A percentile compares a stretch with the other conserved stretches of the same genome.
These are phyloP conservation scores for Callorhinus ursinus DNA, from an alignment of 2,113 vertebrate species.

Conservation along the genomic window DNA sequence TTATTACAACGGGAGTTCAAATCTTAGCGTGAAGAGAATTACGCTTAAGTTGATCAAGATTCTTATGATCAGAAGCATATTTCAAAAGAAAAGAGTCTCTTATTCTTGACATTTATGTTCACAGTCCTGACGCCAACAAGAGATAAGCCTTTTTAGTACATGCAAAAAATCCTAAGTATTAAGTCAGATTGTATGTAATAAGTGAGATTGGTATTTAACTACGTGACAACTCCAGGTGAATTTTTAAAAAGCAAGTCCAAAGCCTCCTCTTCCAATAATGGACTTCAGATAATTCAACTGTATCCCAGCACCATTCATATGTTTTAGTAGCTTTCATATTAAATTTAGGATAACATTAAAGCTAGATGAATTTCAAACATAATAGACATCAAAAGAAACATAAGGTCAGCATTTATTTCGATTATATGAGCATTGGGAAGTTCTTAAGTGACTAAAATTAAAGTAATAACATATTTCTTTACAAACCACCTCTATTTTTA, in stretches of 20 bases:
- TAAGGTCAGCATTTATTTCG: not conserved
- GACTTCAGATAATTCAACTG: constrained; percentile 11
- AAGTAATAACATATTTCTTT: not conserved
- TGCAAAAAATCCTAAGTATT: constrained; percentile 35
- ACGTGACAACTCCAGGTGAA: constrained; percentile 56
- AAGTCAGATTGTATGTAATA: constrained; percentile 61
- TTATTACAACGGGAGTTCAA: constrained; percentile 11
- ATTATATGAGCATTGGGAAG: not conserved
- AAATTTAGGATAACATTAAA: constrained; percentile 49
- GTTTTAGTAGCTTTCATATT: constrained; percentile 52
- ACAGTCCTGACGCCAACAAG: constrained; percentile 46
- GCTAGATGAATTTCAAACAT: not conserved
- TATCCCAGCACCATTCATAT: not conserved
- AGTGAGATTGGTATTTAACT: constrained; percentile 61
- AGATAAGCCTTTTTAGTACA: constrained; percentile 54
- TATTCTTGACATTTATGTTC: constrained; percentile 35
- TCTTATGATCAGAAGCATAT: not conserved
- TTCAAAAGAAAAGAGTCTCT: constrained; percentile 53
- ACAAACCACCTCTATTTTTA: not conserved
- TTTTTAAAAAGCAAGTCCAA: not conserved
- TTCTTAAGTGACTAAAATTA: constrained; percentile 19
- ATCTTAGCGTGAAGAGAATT: constrained; percentile 1
- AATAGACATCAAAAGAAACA: not conserved
- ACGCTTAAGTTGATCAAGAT: constrained; percentile 52
- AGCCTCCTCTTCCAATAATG: constrained; percentile 11